Evolutionary conservation across 2,113 vertebrate species (phyloP).

Genomic region (Lanius ludovicianus): DNA sequence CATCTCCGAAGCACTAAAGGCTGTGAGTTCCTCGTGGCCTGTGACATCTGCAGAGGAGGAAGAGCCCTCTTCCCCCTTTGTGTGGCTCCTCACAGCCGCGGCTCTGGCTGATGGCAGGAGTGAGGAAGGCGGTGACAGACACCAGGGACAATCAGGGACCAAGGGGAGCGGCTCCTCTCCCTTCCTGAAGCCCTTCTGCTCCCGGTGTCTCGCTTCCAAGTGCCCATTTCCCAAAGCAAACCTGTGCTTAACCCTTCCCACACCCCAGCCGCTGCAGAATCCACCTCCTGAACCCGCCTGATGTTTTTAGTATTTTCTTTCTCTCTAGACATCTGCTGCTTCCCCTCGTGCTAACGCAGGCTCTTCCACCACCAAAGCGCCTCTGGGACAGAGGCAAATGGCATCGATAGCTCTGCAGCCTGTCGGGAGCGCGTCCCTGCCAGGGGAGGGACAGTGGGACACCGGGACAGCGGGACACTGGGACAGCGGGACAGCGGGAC

Average conservation of each 20-base stretch:
- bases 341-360: neutral
- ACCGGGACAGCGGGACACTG: neutral
- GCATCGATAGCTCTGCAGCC: neutral
- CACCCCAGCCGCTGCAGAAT: fast-evolving
- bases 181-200: neutral
- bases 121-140: neutral
- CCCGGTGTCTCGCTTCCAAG: fast-evolving
- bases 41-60: neutral
- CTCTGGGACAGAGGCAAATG: neutral
- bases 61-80: neutral
- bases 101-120: neutral
- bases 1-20: fast-evolving
- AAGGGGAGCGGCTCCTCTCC: neutral
- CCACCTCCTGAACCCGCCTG: neutral
- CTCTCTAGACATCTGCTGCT: neutral
- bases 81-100: neutral
- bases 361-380: neutral
- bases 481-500: neutral
- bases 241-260: neutral
- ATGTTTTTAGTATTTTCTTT: neutral
- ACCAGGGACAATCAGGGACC: fast-evolving
- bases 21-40: neutral
- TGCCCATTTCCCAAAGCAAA: neutral
- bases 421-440: neutral
- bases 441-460: neutral